These are phyloP conservation scores for Drosophila mettleri DNA, from an alignment of 2,888 invertebrate species.

Conservation along the genomic window DNA sequence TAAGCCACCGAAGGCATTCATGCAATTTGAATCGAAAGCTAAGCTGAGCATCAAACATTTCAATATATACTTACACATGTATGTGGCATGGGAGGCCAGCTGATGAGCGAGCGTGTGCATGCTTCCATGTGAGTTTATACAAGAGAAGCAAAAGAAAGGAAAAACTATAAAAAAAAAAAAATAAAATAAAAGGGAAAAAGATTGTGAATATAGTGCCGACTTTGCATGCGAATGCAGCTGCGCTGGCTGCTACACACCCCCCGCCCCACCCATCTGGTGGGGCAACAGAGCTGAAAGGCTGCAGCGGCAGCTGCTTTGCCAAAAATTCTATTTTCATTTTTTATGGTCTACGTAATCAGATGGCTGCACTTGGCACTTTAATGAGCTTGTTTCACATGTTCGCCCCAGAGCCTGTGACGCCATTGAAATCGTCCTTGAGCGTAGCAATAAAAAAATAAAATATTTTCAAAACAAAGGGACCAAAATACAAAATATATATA, in stretches of 20 bases:
- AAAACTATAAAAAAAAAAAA: not conserved
- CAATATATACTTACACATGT: conserved; percentile 4
- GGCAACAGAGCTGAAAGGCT: conserved; percentile 16
- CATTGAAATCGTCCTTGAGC: conserved; percentile 21
- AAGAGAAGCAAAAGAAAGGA: not conserved
- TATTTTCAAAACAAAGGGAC: not conserved
- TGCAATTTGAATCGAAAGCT: not conserved
- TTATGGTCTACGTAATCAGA: conserved; percentile 59
- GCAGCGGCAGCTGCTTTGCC: conserved; percentile 42
- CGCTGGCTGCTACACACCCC: conserved; percentile 9
- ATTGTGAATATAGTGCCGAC: conserved; percentile 7
- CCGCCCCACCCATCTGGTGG: not conserved
- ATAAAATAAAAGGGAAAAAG: not conserved
- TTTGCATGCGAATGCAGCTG: conserved; percentile 21
- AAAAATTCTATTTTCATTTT: conserved; percentile 48
- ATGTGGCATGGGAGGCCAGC: not conserved
- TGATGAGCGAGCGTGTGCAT: not conserved
- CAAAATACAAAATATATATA: no score
- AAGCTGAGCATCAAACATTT: not conserved
- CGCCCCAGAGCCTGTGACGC: conserved; percentile 3
- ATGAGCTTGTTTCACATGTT: conserved; percentile 69
- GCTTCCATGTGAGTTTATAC: not conserved
- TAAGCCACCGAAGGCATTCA: not conserved
- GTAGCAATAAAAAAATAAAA: not conserved
- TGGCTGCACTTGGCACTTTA: conserved; percentile 64